These are phyloP conservation scores for Ennomos erosarius DNA, from an alignment of 2,888 invertebrate genomes.

Conservation along the genomic window DNA sequence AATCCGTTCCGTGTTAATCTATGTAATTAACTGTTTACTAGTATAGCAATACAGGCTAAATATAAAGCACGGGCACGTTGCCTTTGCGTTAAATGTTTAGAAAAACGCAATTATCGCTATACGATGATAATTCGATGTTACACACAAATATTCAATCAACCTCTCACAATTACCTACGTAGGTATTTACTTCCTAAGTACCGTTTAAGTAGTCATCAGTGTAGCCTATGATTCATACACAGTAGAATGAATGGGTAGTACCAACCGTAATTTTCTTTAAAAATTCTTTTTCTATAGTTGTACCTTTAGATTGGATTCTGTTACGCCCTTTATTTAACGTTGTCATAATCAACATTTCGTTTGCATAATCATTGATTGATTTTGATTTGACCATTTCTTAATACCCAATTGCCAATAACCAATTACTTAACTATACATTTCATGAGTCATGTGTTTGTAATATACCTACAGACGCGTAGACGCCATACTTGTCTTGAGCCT, in stretches of 20 bases:
- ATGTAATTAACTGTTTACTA: background rate
- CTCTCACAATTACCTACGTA: too few species aligned
- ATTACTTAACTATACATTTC: constrained; percentile 7
- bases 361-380: too few species aligned
- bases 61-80: constrained; percentile 28
- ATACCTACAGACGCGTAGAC: too few species aligned
- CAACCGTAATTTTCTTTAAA: too few species aligned
- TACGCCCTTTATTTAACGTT: too few species aligned
- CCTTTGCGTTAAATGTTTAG: constrained; percentile 17
- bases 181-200: constrained; percentile 1
- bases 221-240: background rate
- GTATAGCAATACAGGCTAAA: constrained; percentile 25
- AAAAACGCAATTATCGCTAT: constrained; percentile 15
- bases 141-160: too few species aligned
- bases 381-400: too few species aligned
- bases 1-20: too few species aligned
- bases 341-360: too few species aligned
- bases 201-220: background rate
- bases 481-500: constrained; percentile 22
- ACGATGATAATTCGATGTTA: too few species aligned
- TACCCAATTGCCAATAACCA: background rate
- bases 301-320: too few species aligned
- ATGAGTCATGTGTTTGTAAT: constrained; percentile 19
- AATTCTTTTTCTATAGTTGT: too few species aligned
- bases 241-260: background rate